These are phyloP conservation scores for Girardinus metallicus DNA, from an alignment of 2,797 vertebrate species.

Conservation along the genomic window DNA sequence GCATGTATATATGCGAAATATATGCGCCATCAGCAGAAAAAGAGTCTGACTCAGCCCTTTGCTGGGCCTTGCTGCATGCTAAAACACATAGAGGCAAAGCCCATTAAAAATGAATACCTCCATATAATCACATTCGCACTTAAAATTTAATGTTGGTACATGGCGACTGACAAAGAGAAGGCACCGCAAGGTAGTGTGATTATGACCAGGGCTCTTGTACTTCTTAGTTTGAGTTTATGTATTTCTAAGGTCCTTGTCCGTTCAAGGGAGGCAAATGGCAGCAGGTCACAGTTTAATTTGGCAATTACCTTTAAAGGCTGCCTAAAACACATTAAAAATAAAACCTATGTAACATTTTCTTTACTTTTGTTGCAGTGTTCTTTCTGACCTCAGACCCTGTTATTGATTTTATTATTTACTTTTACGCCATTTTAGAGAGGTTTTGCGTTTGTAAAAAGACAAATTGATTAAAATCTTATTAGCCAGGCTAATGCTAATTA, in stretches of 20 bases:
- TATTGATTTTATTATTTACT: background rate
- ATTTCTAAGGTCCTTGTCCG: constrained; percentile 50
- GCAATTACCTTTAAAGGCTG: background rate
- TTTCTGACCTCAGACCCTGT: background rate
- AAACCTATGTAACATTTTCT: background rate
- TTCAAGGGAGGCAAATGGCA: constrained; percentile 44
- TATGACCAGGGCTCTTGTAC: constrained; percentile 62
- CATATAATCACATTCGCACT: constrained; percentile 87
- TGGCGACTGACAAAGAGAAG: constrained; percentile 78
- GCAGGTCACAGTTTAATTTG: constrained; percentile 19
- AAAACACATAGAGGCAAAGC: constrained; percentile 86
- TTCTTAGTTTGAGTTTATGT: constrained; percentile 35
- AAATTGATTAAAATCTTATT: background rate
- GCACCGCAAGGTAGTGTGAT: constrained; percentile 66
- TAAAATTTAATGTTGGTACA: constrained; percentile 85
- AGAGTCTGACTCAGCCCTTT: constrained; percentile 81
- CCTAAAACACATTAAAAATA: background rate
- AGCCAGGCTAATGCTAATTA: background rate
- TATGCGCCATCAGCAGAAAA: constrained; percentile 84
- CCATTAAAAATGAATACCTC: constrained; percentile 89
- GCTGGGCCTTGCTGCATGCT: constrained; percentile 81
- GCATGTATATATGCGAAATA: constrained; percentile 82
- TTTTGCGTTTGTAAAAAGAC: background rate
- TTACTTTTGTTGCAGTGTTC: constrained; percentile 8
- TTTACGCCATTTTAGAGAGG: too few relatives aligned